Evolutionary conservation across 1,140 invertebrate species (phyloP), one percentile per base, ranked within the genome.

Genomic region (Drosophila nasuta): DNA sequence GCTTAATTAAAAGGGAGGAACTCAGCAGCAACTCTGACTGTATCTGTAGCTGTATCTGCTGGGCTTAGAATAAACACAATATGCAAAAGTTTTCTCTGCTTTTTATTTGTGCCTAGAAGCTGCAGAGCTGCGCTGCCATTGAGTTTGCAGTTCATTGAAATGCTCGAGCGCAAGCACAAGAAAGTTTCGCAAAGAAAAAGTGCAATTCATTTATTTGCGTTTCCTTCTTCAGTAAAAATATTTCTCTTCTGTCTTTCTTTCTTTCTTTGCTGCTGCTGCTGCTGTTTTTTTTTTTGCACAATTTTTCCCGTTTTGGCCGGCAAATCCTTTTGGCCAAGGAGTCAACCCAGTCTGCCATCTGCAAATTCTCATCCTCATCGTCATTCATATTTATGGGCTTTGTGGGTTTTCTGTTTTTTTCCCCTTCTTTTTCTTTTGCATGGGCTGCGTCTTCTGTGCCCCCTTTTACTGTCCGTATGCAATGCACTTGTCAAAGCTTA

Each of bases 401-500:
- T 89, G 77, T 81, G 81, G 81, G 69, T 62, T 69, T 62, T 64
- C 20, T 11, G 8, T 41, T 41, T 38, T 7, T 56, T 69, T 48
- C 5, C 6, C 30, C 7, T 38, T 49, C 20, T 48, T 62, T 62
- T 62, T 48, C 35, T 62, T 62, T 62, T 48, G n/a, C 15, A 25
- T 33, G 57, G 57, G 43, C 49, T 66, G 74, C 66, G 57, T 78
- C 81, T 85, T 82, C 72, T 74, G 58, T 60, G n/a, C 3, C 30
- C 66, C 52, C 45, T 63, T 51, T 63, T 8, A 17, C 11, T 54
- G 35, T 59, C 35, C 83, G 80, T 79, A 60, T 91, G 80, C 82
- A 81, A 75, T 91, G 90, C 90, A 91, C 90, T 91, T 91, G 83
- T 91, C 91, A 91, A 91, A 91, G 90, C 90, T 91, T 91, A 91